A percentile compares a stretch with the other conserved stretches of the same genome.
Conservation (phyloP, 2,113 vertebrate species). For the Gobiocypris rarus region DNA sequence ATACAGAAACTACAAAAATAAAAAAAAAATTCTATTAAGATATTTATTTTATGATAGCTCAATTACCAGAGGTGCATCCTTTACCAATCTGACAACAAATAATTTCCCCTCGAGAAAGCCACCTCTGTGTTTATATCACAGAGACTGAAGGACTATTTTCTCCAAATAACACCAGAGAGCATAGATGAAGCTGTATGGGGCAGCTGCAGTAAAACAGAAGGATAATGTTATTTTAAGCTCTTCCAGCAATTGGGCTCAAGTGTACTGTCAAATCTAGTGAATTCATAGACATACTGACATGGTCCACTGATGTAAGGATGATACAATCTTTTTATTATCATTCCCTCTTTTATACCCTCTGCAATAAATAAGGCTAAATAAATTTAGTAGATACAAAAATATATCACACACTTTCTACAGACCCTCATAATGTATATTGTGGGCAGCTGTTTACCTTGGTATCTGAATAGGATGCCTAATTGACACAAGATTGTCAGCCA, state of each 20-base stretch:
- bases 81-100: not conserved
- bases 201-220: constrained; percentile 10
- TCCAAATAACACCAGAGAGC: not conserved
- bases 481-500: not conserved
- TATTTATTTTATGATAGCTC: no score
- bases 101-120: not conserved
- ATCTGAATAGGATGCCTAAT: not conserved
- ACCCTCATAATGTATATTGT: not conserved
- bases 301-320: constrained; percentile 5
- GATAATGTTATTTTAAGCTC: constrained; percentile 22
- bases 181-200: not conserved
- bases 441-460: not conserved
- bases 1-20: no score
- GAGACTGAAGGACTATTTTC: not conserved
- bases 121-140: not conserved
- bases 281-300: constrained; percentile 13
- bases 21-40: no score
- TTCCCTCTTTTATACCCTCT: not conserved
- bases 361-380: not conserved
- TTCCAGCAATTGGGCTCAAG: constrained; percentile 21
- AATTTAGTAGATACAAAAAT: not conserved
- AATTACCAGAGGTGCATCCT: not conserved
- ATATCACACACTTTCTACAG: not conserved
- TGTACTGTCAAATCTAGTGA: constrained; percentile 3
- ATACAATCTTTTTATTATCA: constrained; percentile 4